Percentiles rank a stretch among this genome's conserved stretches.
Evolutionary conservation across 2,797 vertebrate genomes (phyloP).

Genomic region (Alcedo quadribrachys): DNA sequence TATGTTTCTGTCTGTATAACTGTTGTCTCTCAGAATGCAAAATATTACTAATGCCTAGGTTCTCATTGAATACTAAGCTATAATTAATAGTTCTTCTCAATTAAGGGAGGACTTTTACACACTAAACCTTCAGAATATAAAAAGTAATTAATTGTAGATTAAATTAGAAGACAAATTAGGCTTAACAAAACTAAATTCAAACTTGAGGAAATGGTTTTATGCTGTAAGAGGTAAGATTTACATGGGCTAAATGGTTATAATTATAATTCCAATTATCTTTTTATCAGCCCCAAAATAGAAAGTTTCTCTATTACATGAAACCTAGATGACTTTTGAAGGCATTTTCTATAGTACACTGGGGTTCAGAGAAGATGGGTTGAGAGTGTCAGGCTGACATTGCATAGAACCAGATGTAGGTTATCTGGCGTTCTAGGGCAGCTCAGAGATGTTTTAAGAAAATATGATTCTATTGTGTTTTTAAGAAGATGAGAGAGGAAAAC

Average conservation of each 20-base stretch:
- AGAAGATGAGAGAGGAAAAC: not conserved
- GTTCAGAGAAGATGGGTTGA: not conserved
- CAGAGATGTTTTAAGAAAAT: not conserved
- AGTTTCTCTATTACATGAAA: not conserved
- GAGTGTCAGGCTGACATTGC: not conserved
- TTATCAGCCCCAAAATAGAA: not conserved
- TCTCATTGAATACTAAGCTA: not conserved
- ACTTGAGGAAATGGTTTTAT: not conserved
- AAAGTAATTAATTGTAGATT: slow-evolving; percentile 5
- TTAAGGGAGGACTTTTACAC: not conserved
- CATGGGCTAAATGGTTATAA: not conserved
- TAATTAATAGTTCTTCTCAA: slow-evolving; percentile 29
- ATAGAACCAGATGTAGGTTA: not conserved
- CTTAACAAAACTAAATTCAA: slow-evolving; percentile 7
- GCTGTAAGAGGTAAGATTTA: not conserved
- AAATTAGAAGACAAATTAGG: not conserved
- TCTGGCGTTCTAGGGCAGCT: slow-evolving; percentile 3
- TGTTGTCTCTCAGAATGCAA: not conserved
- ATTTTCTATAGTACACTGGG: not conserved
- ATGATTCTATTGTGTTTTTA: not conserved
- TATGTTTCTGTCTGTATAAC: not conserved
- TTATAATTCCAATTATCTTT: not conserved
- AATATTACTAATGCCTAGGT: not conserved
- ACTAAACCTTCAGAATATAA: not conserved
- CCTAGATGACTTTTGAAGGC: not conserved